phyloP scores from a whole-genome alignment of 1,140 invertebrate genomes.

The Parasteatoda tepidariorum region DNA sequence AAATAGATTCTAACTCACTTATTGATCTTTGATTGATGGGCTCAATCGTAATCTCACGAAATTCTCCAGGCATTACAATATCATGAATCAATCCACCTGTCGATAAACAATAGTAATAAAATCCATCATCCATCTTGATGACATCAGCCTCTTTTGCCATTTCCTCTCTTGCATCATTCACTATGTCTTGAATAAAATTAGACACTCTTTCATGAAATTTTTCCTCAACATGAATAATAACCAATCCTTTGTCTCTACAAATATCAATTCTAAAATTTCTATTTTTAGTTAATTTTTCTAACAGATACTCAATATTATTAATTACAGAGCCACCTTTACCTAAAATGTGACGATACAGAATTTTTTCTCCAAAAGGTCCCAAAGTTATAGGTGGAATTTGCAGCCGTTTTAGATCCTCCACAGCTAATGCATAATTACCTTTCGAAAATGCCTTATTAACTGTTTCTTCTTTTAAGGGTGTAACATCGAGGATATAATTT shows the following conservation, averaged over 20 bases:
- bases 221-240: constrained; percentile 22
- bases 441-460: background rate
- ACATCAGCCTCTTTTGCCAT: constrained; percentile 32
- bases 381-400: constrained; percentile 19
- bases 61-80: constrained; percentile 59
- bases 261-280: constrained; percentile 37
- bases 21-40: background rate
- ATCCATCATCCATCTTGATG: constrained; percentile 7
- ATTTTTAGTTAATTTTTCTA: constrained; percentile 18
- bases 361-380: constrained; percentile 44
- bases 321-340: constrained; percentile 21
- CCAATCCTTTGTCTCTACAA: constrained; percentile 24
- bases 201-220: constrained; percentile 7
- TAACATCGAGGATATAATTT: constrained; percentile 36
- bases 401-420: constrained; percentile 12
- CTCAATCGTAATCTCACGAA: constrained; percentile 12
- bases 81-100: constrained; percentile 31
- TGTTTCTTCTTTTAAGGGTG: constrained; percentile 21
- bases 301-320: background rate
- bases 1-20: background rate
- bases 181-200: constrained; percentile 10
- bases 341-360: constrained; percentile 19
- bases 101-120: constrained; percentile 4
- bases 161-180: constrained; percentile 9
- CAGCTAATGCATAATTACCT: constrained; percentile 7